Base-by-base conservation (phyloP, 1,140 invertebrate genomes). In the Zaprionus nigranus region DNA sequence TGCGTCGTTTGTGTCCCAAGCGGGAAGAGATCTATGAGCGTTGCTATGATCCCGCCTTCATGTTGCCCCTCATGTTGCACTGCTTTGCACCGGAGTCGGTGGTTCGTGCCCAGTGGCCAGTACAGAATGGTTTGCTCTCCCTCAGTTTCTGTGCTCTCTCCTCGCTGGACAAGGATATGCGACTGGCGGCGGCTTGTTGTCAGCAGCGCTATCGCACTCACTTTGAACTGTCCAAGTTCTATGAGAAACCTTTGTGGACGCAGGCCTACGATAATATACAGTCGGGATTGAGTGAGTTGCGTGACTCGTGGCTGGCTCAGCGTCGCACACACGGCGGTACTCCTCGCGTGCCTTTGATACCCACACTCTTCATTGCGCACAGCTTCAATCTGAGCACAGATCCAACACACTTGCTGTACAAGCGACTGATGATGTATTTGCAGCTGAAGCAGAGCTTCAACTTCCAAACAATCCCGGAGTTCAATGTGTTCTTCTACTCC, bases 41-140 rank as follows among this genome's bases (percentile, higher is more conserved):
- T 15, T 87, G 95, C 38, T 96, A 96, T 76, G 96, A 97, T 93
- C 95, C 96, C 7, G 94, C 94, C 36, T 97, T 96, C 85, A 93
- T 96, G 72, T 90, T 97, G 54, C 95, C 96, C 5, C 81, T 96
- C 6, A 94, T 96, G 78, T 94, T 93, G 77, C 93, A 94, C 69
- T 93, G 93, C 12, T 93, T 93, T 26, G 92, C 93, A 0, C 94
- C 95, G 11, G 94, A 95, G 83, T 94, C 95, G 53, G 91, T 94
- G 11, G 93, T 96, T 9, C 93, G 94, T 22, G 95, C 94, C 65
- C 93, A 94, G 49, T 94, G 94, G 87, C 95, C 96, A 49, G 94
- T 94, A 13, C 94, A 95, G 73, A 94, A 93, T 76, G 95, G 95
- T 2, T 94, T 94, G 67, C 91, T 96, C 11, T 94, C 94, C 5